phyloP scores from a whole-genome alignment of 2,888 invertebrate species.

The Cheiracanthium punctorium region DNA sequence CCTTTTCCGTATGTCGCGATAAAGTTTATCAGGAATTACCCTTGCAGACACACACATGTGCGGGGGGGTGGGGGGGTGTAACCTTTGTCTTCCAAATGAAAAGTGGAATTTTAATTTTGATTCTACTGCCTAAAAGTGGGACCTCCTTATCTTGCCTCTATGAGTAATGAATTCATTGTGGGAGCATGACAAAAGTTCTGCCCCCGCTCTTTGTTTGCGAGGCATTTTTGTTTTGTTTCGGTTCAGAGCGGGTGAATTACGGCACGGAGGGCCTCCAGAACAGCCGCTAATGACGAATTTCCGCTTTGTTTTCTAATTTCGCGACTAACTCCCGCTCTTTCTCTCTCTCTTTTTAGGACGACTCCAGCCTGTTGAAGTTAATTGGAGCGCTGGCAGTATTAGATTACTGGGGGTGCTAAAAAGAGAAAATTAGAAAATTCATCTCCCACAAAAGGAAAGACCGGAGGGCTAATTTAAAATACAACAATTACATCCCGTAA shows the following conservation, averaged over 20 bases:
- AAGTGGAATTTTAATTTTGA: conserved; percentile 69
- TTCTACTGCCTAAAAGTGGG: conserved; percentile 60
- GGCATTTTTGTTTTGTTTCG: conserved; percentile 46
- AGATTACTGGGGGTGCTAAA: not conserved
- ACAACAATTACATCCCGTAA: not conserved
- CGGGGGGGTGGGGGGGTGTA: not conserved
- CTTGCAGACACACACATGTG: not conserved
- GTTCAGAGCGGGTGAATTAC: conserved; percentile 23
- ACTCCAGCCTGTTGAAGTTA: conserved; percentile 3
- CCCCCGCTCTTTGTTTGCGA: conserved; percentile 44
- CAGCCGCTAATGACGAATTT: conserved; percentile 55
- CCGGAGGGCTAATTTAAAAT: not conserved
- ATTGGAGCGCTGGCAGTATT: not conserved
- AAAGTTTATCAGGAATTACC: conserved; percentile 54
- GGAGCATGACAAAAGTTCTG: conserved; percentile 62
- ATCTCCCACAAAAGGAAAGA: not conserved
- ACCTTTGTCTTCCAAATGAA: conserved; percentile 67
- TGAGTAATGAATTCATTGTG: conserved; percentile 67
- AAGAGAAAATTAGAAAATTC: not conserved
- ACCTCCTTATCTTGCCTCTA: conserved; percentile 49
- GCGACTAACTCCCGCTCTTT: not conserved
- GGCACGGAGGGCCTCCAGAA: conserved; percentile 22
- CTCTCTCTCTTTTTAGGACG: conserved; percentile 20
- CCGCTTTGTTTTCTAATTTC: conserved; percentile 58
- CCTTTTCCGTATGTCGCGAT: conserved; percentile 60